Conservation (phyloP, 2,113 vertebrate species). For the Oryctolagus cuniculus region mOryCun1.1 NC_091445.1:21780501-21781000, state of each 20-base stretch:
- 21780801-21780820: slow-evolving; percentile 46
- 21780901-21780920: slow-evolving; percentile 34
- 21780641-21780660: neutral
- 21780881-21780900: slow-evolving; percentile 44
- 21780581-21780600: too few relatives aligned
- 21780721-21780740: slow-evolving; percentile 43
- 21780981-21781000: neutral
- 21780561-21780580: too few relatives aligned
- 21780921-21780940: slow-evolving; percentile 34
- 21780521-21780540: too few relatives aligned
- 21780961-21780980: neutral
- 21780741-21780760: slow-evolving; percentile 36
- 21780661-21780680: neutral
- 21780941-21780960: slow-evolving; percentile 28
- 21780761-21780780: slow-evolving; percentile 45
- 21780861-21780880: slow-evolving; percentile 51
- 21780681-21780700: slow-evolving; percentile 18
- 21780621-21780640: too few relatives aligned
- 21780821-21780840: slow-evolving; percentile 61
- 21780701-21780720: slow-evolving; percentile 37
- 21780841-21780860: slow-evolving; percentile 53
- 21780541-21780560: too few relatives aligned
- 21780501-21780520: too few relatives aligned
- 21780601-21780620: too few relatives aligned
- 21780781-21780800: neutral